Evolutionary conservation across 2,888 invertebrate genomes (phyloP), one percentile per base, ranked within the genome.

Genomic region (Folsomia candida): DNA sequence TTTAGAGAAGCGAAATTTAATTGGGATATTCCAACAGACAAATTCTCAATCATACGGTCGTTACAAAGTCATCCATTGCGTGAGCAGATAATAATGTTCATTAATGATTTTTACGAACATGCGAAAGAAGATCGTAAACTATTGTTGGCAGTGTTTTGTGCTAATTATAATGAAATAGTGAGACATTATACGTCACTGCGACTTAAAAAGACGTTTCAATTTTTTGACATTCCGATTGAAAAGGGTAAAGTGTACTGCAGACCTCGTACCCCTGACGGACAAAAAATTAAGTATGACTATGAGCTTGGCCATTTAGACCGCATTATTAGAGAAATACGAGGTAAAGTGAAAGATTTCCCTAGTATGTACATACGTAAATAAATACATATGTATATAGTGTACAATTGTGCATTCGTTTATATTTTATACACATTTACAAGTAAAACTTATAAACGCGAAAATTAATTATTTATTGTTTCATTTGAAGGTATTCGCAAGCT

Each of bases 91-190:
- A 4, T 29, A 9, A 28, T 20, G 29, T 28, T 62, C 4, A 29
- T 62, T 11, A 22, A 62, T 14, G 18, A 26, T 20, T 20, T 62
- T 26, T 28, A 62, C 20, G n/a, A 27, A 20, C 6, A 29, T 6
- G 18, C 14, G 20, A 27, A 29, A 26, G 4, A 3, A 18, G 29
- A 62, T 18, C 14, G n/a, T 3, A 62, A 29, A 20, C 18, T 47
- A 20, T 25, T 64, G 1, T 18, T 69, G 6, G 69, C 64, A 1
- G 69, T 64, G 2, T 64, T 64, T 51, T 64, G 64, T 64, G 47
- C 64, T 64, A 57, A 69, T 26, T 69, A 64, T 29, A 37, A 69
- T 51, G 64, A 69, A 9, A 64, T 69, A 18, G 58, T 69, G 69
- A 57, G 26, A 22, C 47, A 69, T 26, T 57, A 27, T 3, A 69